Conservation (phyloP, 2,888 invertebrate genomes). For the Drosophila peninsularis region DNA sequence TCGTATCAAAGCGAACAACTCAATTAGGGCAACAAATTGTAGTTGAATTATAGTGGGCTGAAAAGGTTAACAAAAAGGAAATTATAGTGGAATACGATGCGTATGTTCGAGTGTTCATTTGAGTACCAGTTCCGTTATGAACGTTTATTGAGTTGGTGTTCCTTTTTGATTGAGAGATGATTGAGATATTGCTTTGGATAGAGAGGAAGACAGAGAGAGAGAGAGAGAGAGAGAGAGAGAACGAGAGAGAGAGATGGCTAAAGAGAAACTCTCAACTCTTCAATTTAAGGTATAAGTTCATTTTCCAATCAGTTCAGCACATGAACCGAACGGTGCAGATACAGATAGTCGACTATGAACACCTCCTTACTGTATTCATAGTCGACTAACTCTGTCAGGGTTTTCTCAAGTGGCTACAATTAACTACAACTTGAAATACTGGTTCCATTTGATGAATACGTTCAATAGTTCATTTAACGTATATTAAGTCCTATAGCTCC, state of each 20-base stretch:
- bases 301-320: no score
- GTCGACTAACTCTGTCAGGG: no score
- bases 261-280: no score
- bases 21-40: constrained; percentile 14
- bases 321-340: no score
- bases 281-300: neutral
- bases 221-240: neutral
- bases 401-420: no score
- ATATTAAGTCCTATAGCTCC: neutral
- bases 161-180: neutral
- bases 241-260: neutral
- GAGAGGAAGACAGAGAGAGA: no score
- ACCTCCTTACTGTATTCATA: no score
- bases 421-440: neutral
- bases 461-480: neutral
- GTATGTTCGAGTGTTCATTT: neutral
- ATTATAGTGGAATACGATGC: neutral
- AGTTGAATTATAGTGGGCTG: neutral
- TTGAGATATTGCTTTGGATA: no score
- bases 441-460: neutral
- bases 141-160: neutral
- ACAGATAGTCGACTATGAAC: no score
- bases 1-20: constrained; percentile 21
- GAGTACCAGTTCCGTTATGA: neutral
- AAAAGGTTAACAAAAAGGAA: neutral